A percentile compares a stretch with the other conserved stretches of the same genome.
These are phyloP conservation scores for Telenomus remus DNA, from an alignment of 1,140 invertebrate species.

Conservation along the genomic window DNA sequence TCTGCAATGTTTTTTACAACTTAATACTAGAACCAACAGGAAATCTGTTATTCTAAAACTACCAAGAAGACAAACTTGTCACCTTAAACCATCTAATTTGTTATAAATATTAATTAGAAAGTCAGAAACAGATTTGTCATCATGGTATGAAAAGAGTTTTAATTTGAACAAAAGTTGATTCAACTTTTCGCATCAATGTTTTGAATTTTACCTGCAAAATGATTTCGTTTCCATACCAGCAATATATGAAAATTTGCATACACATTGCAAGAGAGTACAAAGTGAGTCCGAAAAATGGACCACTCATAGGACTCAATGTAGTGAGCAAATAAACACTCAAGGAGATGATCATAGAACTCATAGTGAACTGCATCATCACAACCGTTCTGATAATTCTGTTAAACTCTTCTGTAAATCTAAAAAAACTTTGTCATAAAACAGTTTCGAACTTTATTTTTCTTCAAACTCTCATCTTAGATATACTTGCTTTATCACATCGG, in stretches of 20 bases:
- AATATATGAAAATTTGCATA: conserved; percentile 60
- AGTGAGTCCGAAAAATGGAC: conserved; percentile 56
- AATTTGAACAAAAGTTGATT: conserved; percentile 4
- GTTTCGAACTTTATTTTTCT: too few relatives aligned
- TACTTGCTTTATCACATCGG: conserved; percentile 49
- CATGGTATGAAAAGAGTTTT: background rate
- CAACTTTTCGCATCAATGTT: too few relatives aligned
- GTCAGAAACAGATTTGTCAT: too few relatives aligned
- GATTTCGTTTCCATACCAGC: conserved; percentile 64
- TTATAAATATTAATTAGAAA: too few relatives aligned
- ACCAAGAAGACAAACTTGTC: too few relatives aligned
- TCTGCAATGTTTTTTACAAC: conserved; percentile 28
- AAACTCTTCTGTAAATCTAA: conserved; percentile 55
- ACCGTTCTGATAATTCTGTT: conserved; percentile 52
- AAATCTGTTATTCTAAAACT: too few relatives aligned
- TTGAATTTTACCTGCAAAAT: conserved; percentile 55
- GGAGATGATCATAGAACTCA: conserved; percentile 59
- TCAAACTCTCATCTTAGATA: background rate
- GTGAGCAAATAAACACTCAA: conserved; percentile 61
- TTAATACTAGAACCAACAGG: too few relatives aligned
- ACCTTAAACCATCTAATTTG: too few relatives aligned
- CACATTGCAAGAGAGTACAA: conserved; percentile 61
- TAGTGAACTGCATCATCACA: conserved; percentile 61
- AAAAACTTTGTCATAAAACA: background rate
- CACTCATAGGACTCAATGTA: conserved; percentile 49